These are phyloP conservation scores for Polydesmus complanatus DNA, from an alignment of 2,888 invertebrate species.

Conservation along the genomic window DNA sequence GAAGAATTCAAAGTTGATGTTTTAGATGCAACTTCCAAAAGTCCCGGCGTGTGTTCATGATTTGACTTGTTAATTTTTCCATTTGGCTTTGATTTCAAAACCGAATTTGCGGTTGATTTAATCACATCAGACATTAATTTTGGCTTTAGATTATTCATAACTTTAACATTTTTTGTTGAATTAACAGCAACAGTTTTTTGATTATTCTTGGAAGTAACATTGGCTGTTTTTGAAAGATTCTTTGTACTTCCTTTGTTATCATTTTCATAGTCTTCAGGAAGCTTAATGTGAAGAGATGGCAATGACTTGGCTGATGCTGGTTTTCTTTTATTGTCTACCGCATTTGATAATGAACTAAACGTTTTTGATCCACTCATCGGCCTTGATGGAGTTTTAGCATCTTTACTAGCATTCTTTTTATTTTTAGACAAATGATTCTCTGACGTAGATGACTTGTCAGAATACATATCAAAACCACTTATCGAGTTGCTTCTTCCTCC, in stretches of 20 bases:
- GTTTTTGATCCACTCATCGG: slow-evolving; percentile 3
- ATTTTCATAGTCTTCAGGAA: background rate
- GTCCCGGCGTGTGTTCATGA: too few species aligned
- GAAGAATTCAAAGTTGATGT: too few species aligned
- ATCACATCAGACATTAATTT: background rate
- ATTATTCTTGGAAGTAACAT: too few species aligned
- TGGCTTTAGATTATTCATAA: background rate
- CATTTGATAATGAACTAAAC: background rate
- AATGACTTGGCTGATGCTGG: slow-evolving; percentile 4
- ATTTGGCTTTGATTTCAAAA: too few species aligned
- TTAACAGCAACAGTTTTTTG: too few species aligned
- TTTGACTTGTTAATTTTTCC: too few species aligned
- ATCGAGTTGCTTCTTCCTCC: slow-evolving; percentile 21
- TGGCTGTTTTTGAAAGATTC: background rate
- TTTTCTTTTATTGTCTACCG: background rate
- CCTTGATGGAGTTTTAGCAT: slow-evolving; percentile 39
- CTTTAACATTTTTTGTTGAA: background rate
- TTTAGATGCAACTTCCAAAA: too few species aligned
- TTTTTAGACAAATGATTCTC: background rate
- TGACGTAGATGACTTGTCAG: slow-evolving; percentile 3
- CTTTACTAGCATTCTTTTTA: slow-evolving; percentile 49
- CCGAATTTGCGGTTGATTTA: too few species aligned
- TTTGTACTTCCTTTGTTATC: background rate
- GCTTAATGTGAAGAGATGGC: slow-evolving; percentile 7
- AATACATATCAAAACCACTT: slow-evolving; percentile 17